These are phyloP conservation scores for Noctua janthina DNA, from an alignment of 2,888 invertebrate species.

Conservation along the genomic window DNA sequence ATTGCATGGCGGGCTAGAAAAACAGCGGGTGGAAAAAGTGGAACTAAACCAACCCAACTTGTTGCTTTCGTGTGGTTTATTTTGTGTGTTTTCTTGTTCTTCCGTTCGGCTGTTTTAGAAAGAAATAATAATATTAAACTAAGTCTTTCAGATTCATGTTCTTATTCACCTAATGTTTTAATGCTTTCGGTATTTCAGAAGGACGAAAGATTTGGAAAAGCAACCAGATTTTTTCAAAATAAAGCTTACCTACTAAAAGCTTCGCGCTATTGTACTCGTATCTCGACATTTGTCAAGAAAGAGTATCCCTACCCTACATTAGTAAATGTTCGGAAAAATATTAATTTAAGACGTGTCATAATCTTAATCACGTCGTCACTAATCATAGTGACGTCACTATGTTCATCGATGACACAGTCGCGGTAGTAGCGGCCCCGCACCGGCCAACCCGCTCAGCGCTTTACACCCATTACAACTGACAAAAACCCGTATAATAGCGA, in stretches of 20 bases:
- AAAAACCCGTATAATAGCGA: conserved; percentile 90
- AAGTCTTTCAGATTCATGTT: background rate
- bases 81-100: background rate
- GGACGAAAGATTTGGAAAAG: background rate
- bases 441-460: conserved; percentile 76
- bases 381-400: conserved; percentile 48
- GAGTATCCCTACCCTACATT: background rate
- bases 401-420: conserved; percentile 31
- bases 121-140: background rate
- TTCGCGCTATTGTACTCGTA: background rate
- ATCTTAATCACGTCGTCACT: conserved; percentile 8
- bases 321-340: background rate
- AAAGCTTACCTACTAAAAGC: background rate
- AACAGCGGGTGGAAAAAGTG: conserved; percentile 2
- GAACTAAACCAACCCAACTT: background rate
- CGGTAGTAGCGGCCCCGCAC: conserved; percentile 68
- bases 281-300: background rate
- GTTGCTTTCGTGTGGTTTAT: background rate
- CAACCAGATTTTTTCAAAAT: background rate
- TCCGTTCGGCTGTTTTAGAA: background rate
- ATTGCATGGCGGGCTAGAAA: conserved; percentile 45
- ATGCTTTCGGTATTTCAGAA: background rate
- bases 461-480: conserved; percentile 89
- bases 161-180: background rate
- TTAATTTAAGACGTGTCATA: conserved; percentile 2